These are phyloP conservation scores for Neoniphon sammara DNA, from an alignment of 2,797 vertebrate genomes.

Conservation along the genomic window DNA sequence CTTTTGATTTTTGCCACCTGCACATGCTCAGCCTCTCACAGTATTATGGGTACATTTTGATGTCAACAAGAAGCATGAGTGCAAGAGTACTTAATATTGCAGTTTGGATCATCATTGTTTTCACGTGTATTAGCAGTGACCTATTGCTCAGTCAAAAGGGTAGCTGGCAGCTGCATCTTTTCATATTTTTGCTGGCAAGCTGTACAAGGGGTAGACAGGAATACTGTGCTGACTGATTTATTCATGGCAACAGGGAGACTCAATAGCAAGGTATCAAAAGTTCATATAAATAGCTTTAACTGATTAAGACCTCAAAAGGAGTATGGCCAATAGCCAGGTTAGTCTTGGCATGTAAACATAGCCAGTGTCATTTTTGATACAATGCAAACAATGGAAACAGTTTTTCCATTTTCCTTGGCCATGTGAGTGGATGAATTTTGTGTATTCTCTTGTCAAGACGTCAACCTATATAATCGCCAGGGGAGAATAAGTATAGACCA, in stretches of 20 bases:
- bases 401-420: neutral
- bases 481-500: conserved; percentile 17
- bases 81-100: too few relatives aligned
- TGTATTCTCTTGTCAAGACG: conserved; percentile 19
- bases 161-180: too few relatives aligned
- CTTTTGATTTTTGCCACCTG: neutral
- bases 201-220: neutral
- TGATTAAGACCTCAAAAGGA: neutral
- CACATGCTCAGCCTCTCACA: neutral
- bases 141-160: too few relatives aligned
- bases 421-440: neutral
- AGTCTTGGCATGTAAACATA: neutral
- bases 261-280: neutral
- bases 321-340: neutral
- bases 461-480: conserved; percentile 2
- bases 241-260: neutral
- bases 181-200: too few relatives aligned
- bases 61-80: too few relatives aligned
- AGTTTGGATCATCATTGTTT: too few relatives aligned
- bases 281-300: neutral
- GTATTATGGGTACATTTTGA: too few relatives aligned
- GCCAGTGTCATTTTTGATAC: neutral
- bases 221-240: too few relatives aligned
- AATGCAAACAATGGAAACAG: neutral
- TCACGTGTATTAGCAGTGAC: too few relatives aligned